Evolutionary conservation across 2,888 invertebrate genomes (phyloP).

Genomic region (Drosophila glabriapex): DNA sequence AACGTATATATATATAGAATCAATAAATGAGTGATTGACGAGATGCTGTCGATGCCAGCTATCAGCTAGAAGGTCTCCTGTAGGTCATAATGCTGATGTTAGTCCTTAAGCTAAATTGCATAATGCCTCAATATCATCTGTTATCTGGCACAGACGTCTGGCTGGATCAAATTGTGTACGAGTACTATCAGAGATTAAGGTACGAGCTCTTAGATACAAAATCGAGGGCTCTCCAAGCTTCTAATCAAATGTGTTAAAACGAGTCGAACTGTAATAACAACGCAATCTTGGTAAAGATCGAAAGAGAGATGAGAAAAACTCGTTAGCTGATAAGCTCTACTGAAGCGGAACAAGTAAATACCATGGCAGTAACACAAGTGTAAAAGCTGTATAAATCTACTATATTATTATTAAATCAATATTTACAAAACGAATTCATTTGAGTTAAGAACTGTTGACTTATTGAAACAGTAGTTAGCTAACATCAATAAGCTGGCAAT

Average conservation of each 20-base stretch:
- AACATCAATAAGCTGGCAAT: neutral
- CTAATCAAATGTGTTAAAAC: slow-evolving; percentile 9
- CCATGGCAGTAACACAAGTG: neutral
- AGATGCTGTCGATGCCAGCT: slow-evolving; percentile 17
- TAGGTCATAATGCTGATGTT: slow-evolving; percentile 53
- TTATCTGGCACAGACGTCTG: slow-evolving; percentile 42
- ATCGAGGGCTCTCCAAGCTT: slow-evolving; percentile 62
- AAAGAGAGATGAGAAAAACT: neutral
- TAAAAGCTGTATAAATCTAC: slow-evolving; percentile 14
- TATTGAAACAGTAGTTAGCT: neutral
- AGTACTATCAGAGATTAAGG: slow-evolving; percentile 6
- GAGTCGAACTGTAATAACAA: neutral
- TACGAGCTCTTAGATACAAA: neutral
- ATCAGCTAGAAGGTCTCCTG: slow-evolving; percentile 64
- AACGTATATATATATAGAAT: neutral
- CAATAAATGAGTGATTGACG: slow-evolving; percentile 55
- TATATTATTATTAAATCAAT: neutral
- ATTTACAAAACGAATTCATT: slow-evolving; percentile 4
- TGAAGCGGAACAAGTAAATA: slow-evolving; percentile 23
- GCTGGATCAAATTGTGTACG: slow-evolving; percentile 29
- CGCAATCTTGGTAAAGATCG: neutral
- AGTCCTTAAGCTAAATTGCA: slow-evolving; percentile 13
- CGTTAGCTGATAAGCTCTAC: slow-evolving; percentile 9
- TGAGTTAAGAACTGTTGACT: neutral
- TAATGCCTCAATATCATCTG: slow-evolving; percentile 33